Evolutionary conservation across 2,888 invertebrate genomes (phyloP), one percentile per base, ranked within the genome.

Genomic region (Spilosoma lubricipeda): DNA sequence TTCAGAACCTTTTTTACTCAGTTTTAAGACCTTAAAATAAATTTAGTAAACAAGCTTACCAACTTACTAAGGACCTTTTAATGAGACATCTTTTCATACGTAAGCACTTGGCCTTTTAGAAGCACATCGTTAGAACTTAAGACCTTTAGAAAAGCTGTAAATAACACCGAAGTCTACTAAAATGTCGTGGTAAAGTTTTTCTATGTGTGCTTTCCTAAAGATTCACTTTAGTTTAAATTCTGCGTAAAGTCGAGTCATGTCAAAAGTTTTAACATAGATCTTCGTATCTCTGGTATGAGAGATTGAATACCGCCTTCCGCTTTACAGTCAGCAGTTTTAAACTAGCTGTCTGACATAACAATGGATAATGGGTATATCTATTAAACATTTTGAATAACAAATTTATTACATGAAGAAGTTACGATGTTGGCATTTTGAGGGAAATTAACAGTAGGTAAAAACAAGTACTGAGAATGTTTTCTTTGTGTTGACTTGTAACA

Each of bases 221-320:
- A 20, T 67, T 42, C 45, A 70, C 66, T 71, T 67, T n/a, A 36
- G 52, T 71, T 71, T 39, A 67, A 72, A 67, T 67, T 67, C 33
- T 56, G 20, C 52, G 39, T 23, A 65, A 15, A 67, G 52, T 72
- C 56, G 7, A 30, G 48, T 23, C 39, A 13, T 48, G 56, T 27
- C 36, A 20, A 66, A 72, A 72, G 27, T 67, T 72, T 42, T 7
- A 56, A 42, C 67, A 42, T 67, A 67, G 9, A 72, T 72, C 39
- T 42, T 69, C 52, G 39, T 70, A 39, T 30, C 30, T 67, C 18
- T 36, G 18, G n/a, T 64, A 66, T 72, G 56, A 71, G 30, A 56
- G 72, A 59, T 72, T 72, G 72, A 67, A 67, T 67, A 33, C 36
- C 20, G 30, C 27, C 27, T 67, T 67, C 39, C 23, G 72, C 39